phyloP scores from a whole-genome alignment of 2,888 invertebrate species.

The Hirtodrosophila confusa region DNA sequence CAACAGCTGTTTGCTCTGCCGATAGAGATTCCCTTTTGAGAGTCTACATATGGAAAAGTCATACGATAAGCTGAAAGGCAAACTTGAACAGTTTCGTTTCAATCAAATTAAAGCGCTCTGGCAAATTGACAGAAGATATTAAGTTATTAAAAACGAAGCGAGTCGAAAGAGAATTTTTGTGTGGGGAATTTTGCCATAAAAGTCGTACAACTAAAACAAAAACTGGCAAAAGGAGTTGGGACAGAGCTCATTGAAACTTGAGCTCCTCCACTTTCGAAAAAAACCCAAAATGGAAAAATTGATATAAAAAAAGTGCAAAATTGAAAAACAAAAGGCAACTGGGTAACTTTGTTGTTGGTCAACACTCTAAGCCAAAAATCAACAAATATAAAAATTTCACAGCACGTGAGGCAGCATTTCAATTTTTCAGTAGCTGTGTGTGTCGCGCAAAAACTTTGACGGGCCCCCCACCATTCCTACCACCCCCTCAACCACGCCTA shows the following conservation, averaged over 20 bases:
- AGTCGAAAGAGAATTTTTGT: conserved; percentile 27
- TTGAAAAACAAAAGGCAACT: conserved; percentile 74
- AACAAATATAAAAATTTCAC: conserved; percentile 73
- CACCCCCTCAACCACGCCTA: conserved; percentile 15
- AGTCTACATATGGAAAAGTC: conserved; percentile 17
- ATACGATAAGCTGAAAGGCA: conserved; percentile 49
- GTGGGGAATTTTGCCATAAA: conserved; percentile 40
- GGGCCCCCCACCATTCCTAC: not conserved
- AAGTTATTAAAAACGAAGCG: conserved; percentile 69
- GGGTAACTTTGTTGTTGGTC: conserved; percentile 74
- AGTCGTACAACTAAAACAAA: conserved; percentile 51
- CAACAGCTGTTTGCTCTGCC: conserved; percentile 7
- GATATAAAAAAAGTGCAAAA: conserved; percentile 49
- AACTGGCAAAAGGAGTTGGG: conserved; percentile 1
- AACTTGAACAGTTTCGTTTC: conserved; percentile 62
- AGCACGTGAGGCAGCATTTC: conserved; percentile 78
- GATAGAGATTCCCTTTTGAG: conserved; percentile 15
- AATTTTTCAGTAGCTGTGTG: conserved; percentile 68
- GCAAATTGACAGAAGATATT: conserved; percentile 68
- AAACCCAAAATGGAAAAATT: conserved; percentile 23
- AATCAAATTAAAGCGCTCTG: conserved; percentile 67
- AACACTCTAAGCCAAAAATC: conserved; percentile 80
- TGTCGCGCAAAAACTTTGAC: conserved; percentile 63
- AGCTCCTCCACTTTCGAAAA: conserved; percentile 26
- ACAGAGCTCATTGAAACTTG: conserved; percentile 55